Evolutionary conservation across 2,113 vertebrate species (phyloP).

Genomic region (Gallinago jamesoni): DNA sequence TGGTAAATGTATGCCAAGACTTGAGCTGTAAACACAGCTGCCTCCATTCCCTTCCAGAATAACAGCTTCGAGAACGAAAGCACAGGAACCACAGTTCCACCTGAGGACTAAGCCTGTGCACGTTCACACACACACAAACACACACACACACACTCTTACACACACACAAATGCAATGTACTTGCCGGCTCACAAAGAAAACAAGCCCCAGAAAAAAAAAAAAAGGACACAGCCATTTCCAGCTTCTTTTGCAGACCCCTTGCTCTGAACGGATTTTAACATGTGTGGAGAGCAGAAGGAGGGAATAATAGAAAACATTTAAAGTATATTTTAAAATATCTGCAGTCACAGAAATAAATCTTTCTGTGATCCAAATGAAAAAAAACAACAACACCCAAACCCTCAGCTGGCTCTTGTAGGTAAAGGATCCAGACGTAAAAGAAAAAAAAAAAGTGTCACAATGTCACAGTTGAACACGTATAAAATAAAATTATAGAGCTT

Average conservation of each 20-base stretch:
- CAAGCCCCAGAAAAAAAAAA: conserved; percentile 40
- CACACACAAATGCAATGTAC: conserved; percentile 27
- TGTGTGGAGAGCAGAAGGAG: conserved; percentile 66
- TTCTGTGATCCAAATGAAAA: neutral
- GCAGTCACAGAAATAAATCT: conserved; percentile 26
- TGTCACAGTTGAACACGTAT: conserved; percentile 1
- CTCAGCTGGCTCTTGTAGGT: conserved; percentile 61
- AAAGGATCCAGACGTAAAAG: conserved; percentile 4
- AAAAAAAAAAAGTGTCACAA: neutral
- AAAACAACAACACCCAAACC: neutral
- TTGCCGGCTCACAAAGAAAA: conserved; percentile 72
- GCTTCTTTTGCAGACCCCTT: conserved; percentile 22
- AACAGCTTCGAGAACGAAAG: conserved; percentile 99
- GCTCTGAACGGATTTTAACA: conserved; percentile 66
- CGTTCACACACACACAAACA: conserved; percentile 30
- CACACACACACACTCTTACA: neutral
- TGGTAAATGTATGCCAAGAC: conserved; percentile 99
- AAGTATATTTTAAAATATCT: conserved; percentile 66
- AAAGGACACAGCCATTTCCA: neutral
- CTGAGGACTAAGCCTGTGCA: conserved; percentile 90
- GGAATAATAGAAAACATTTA: conserved; percentile 70
- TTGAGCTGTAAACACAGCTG: conserved; percentile 99
- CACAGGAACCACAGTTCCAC: conserved; percentile 92
- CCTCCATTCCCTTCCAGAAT: conserved; percentile 99
- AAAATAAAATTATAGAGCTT: conserved; percentile 34